Conservation (phyloP, 2,797 vertebrate species). For the Champsocephalus gunnari region DNA sequence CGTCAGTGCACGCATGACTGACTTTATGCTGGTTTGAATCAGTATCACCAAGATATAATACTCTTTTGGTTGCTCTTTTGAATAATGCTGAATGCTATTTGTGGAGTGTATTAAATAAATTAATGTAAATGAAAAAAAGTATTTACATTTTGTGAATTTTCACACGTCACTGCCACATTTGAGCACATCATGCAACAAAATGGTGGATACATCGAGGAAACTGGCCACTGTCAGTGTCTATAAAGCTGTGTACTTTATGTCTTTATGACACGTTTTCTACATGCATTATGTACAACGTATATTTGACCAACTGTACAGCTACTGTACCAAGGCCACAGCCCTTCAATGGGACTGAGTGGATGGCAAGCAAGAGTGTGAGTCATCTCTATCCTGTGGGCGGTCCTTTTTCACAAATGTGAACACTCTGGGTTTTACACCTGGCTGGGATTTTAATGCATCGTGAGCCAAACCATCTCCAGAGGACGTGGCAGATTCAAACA, state of each 20-base stretch:
- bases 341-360: background rate
- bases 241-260: background rate
- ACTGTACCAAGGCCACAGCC: background rate
- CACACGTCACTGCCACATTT: too few species aligned
- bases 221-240: background rate
- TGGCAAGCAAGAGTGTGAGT: slow-evolving; percentile 1
- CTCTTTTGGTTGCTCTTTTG: background rate
- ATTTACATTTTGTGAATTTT: background rate
- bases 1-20: background rate
- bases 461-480: slow-evolving; percentile 7
- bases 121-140: background rate
- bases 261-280: background rate
- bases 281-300: slow-evolving; percentile 6
- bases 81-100: background rate
- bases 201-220: too few species aligned
- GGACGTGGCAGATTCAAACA: background rate
- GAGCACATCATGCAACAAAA: background rate
- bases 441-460: slow-evolving; percentile 18
- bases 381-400: slow-evolving; percentile 18
- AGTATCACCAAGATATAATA: background rate
- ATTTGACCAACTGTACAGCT: background rate
- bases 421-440: slow-evolving; percentile 34
- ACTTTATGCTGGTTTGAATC: background rate
- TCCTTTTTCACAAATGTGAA: slow-evolving; percentile 40
- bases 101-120: background rate